Base-by-base conservation (phyloP, 2,797 vertebrate species). In the Gadopsis bispinosus region DNA sequence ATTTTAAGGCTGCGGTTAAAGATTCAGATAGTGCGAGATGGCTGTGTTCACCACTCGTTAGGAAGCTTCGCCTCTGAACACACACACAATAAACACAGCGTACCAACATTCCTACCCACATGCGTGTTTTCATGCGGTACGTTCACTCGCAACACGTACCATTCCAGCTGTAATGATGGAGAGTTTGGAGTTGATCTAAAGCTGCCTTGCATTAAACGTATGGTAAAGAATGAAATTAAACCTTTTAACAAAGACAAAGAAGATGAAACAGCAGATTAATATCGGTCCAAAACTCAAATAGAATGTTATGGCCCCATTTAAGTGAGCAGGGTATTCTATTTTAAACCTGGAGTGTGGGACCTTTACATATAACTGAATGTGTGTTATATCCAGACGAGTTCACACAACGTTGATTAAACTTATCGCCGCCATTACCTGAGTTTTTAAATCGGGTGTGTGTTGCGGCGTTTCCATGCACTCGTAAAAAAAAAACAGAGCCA, bases 1-100 rank as follows among this genome's bases (percentile, higher is more conserved):
- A 82, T 91, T 89, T 92, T 86, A 83, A 86, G 83, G 66, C 71
- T 72, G 87, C 11, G 83, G 88, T 80, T 74, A 47, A 68, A 82
- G 77, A 93, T 91, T 89, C 76, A 83, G 4, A 81, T 76, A 72
- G 83, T 84, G 85, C 88, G 82, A 87, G 70, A 81, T 50, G 80
- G 39, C 60, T 74, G 67, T 82, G 71, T 66, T 88, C 80, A 81
- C 76, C 17, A 3, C 70, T 77, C 48, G 66, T 85, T 75, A 73
- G 75, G 79, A 58, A 56, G 73, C 71, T 70, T 80, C 10, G 13
- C 51, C 64, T 60, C 20, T 13, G 10, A 12, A 12, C 26, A 51
- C 29, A 43, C 29, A 33, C 39, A 26, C 48, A 51, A 61, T 74
- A 67, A 77, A 83, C 69, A 80, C 62, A 59, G 47, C 13, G 53